Percentiles rank a stretch among this genome's conserved stretches.
These are phyloP conservation scores for Crenuchus spilurus DNA, from an alignment of 2,797 vertebrate species.

Conservation along the genomic window DNA sequence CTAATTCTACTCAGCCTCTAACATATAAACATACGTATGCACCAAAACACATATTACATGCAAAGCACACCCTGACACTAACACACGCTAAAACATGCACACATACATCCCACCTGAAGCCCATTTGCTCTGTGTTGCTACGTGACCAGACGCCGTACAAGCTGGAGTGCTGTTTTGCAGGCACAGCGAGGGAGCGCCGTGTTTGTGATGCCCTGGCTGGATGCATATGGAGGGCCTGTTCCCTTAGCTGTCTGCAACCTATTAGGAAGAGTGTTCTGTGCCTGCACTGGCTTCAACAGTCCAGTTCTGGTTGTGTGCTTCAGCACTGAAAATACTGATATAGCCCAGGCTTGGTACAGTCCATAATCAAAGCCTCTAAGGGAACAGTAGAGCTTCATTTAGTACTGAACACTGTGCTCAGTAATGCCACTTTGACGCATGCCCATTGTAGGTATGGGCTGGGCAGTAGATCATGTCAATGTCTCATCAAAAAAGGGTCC, in stretches of 20 bases:
- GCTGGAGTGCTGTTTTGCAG: constrained; percentile 39
- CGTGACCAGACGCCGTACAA: constrained; percentile 44
- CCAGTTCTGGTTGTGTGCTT: constrained; percentile 43
- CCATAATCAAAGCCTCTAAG: constrained; percentile 44
- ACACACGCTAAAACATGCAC: constrained; percentile 43
- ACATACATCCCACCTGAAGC: constrained; percentile 45
- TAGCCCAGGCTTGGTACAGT: constrained; percentile 9
- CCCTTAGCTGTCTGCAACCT: constrained; percentile 74
- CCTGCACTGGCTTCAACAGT: constrained; percentile 32
- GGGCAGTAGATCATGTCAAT: not conserved
- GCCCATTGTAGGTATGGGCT: not conserved
- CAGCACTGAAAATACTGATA: constrained; percentile 42
- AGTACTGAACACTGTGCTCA: not conserved
- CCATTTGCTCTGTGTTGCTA: constrained; percentile 26
- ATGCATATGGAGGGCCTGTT: constrained; percentile 77
- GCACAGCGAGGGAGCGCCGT: constrained; percentile 25
- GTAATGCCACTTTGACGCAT: not conserved
- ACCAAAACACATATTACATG: constrained; percentile 38
- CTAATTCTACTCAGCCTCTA: not conserved
- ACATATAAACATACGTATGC: constrained; percentile 3
- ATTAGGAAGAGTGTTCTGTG: constrained; percentile 63
- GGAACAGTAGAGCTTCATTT: constrained; percentile 9
- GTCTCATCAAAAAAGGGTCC: too few relatives aligned
- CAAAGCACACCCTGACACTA: constrained; percentile 45
- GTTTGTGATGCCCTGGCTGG: constrained; percentile 70